A percentile compares a stretch with the other conserved stretches of the same genome.
These are phyloP conservation scores for Protomyctophum bolini DNA, from an alignment of 2,113 vertebrate genomes.

Conservation along the genomic window DNA sequence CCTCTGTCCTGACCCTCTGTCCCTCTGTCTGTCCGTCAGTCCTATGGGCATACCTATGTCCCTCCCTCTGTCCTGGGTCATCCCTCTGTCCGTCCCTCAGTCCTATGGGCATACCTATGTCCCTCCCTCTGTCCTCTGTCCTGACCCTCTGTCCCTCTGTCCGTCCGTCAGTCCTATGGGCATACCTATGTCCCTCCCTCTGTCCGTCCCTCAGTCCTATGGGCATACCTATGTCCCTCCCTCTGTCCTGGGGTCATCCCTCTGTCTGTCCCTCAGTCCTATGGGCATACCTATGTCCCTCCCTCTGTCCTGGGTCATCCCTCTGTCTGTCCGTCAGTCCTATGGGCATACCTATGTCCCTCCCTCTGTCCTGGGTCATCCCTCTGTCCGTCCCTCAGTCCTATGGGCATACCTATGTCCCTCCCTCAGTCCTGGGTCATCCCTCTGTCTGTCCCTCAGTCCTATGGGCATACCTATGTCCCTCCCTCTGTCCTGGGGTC, in stretches of 20 bases:
- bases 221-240: constrained; percentile 19
- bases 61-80: constrained; percentile 14
- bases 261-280: constrained; percentile 46
- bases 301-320: constrained; percentile 51
- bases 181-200: constrained; percentile 44
- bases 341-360: not conserved
- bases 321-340: constrained; percentile 35
- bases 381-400: constrained; percentile 41
- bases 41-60: not conserved
- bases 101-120: constrained; percentile 25
- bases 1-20: constrained; percentile 61
- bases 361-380: constrained; percentile 5
- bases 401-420: constrained; percentile 9
- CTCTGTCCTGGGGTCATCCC: no score
- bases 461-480: not conserved
- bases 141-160: constrained; percentile 70
- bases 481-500: constrained; percentile 15
- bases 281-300: not conserved
- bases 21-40: constrained; percentile 46
- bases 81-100: constrained; percentile 31
- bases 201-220: constrained; percentile 37
- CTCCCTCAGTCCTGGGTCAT: constrained; percentile 41
- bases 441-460: constrained; percentile 47
- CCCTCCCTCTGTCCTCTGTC: constrained; percentile 28
- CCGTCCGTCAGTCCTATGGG: not conserved